Conservation (phyloP, 1,140 invertebrate genomes). For the silkworm (Bombyx mori) region ASM3026992v2 NC_085116.1:4222501-4223000, state of each 20-base stretch:
- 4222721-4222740: constrained; percentile 76
- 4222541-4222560: constrained; percentile 74
- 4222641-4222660: constrained; percentile 71
- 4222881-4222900: constrained; percentile 67
- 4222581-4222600: constrained; percentile 81
- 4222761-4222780: constrained; percentile 72
- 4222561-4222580: constrained; percentile 79
- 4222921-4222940: constrained; percentile 66
- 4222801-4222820: constrained; percentile 55
- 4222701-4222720: constrained; percentile 66
- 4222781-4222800: constrained; percentile 46
- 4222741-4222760: constrained; percentile 83
- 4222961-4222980: constrained; percentile 56
- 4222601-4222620: constrained; percentile 84
- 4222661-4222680: constrained; percentile 57
- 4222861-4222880: constrained; percentile 71
- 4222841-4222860: constrained; percentile 76
- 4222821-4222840: constrained; percentile 79
- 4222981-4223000: constrained; percentile 67
- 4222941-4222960: constrained; percentile 73
- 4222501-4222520: not conserved
- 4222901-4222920: constrained; percentile 69
- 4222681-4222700: constrained; percentile 55
- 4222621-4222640: constrained; percentile 69
- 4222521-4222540: constrained; percentile 45